Conservation (phyloP, 2,113 vertebrate genomes). For the Columbina picui region DNA sequence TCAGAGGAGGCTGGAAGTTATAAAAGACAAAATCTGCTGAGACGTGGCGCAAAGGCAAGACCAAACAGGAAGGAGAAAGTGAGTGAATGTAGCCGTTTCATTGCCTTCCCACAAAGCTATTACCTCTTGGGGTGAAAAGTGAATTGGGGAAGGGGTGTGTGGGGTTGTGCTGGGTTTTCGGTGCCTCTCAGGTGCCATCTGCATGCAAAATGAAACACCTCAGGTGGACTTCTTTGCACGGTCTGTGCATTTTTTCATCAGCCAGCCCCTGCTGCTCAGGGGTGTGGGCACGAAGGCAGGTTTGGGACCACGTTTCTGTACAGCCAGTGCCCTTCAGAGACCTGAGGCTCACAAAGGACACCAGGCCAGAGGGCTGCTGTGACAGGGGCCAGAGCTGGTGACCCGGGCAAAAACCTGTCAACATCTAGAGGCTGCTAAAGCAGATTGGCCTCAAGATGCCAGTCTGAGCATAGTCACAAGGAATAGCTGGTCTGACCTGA, state of each 20-base stretch:
- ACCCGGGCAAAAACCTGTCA: accelerated
- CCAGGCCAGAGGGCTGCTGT: accelerated
- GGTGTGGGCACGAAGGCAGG: background rate
- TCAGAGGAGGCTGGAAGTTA: background rate
- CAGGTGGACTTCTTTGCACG: accelerated
- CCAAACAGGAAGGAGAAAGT: background rate
- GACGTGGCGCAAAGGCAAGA: accelerated
- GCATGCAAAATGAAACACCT: background rate
- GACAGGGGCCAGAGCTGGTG: background rate
- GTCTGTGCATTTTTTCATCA: background rate
- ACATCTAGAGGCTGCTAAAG: background rate
- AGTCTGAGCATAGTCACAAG: background rate
- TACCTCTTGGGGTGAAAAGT: background rate
- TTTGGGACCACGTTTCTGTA: background rate
- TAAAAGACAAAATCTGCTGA: background rate
- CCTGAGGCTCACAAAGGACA: background rate
- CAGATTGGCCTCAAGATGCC: background rate
- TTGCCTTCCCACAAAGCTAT: background rate
- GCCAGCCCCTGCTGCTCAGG: accelerated
- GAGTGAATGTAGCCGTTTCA: background rate
- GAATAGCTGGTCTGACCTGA: background rate
- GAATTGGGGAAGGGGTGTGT: background rate
- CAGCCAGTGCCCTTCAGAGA: accelerated
- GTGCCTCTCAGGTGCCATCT: background rate
- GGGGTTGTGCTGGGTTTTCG: background rate